Evolutionary conservation across 2,797 vertebrate species (phyloP).

Genomic region (Chloroceryle amazona): DNA sequence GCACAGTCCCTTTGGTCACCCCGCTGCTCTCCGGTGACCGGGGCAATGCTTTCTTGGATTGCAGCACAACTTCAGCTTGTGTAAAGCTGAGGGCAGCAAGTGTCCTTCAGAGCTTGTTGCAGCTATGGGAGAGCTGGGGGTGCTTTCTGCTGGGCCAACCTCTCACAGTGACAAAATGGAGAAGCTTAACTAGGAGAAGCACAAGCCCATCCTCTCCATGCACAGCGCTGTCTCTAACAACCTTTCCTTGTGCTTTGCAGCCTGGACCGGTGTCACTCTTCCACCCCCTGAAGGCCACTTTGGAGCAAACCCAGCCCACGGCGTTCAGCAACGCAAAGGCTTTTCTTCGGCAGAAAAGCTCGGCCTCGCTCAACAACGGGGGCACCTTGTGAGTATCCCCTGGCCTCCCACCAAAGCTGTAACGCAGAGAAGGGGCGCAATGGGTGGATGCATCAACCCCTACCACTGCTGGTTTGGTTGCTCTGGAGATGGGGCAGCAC

Average conservation of each 20-base stretch:
- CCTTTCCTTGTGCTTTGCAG: conserved; percentile 54
- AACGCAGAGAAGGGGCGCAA: rapidly evolving
- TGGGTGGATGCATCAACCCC: background rate
- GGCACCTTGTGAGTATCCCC: conserved; percentile 87
- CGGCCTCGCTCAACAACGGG: conserved; percentile 91
- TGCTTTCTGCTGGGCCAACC: background rate
- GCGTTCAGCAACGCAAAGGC: conserved; percentile 83
- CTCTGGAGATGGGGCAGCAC: background rate
- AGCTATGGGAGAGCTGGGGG: rapidly evolving
- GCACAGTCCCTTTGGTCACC: background rate
- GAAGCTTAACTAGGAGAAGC: background rate
- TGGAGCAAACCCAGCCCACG: conserved; percentile 85
- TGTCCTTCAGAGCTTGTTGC: background rate
- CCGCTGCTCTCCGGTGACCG: rapidly evolving
- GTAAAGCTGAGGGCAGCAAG: background rate
- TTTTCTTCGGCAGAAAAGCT: conserved; percentile 85
- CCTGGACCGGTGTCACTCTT: conserved; percentile 83
- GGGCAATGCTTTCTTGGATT: no score
- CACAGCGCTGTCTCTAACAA: background rate
- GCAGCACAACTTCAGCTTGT: no score
- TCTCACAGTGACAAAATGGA: background rate
- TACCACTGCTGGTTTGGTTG: rapidly evolving
- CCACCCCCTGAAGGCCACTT: conserved; percentile 90
- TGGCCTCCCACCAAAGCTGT: background rate
- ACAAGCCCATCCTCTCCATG: background rate